Base-by-base conservation (phyloP, 2,888 invertebrate species). In the Ichneumoninae sp. region DNA sequence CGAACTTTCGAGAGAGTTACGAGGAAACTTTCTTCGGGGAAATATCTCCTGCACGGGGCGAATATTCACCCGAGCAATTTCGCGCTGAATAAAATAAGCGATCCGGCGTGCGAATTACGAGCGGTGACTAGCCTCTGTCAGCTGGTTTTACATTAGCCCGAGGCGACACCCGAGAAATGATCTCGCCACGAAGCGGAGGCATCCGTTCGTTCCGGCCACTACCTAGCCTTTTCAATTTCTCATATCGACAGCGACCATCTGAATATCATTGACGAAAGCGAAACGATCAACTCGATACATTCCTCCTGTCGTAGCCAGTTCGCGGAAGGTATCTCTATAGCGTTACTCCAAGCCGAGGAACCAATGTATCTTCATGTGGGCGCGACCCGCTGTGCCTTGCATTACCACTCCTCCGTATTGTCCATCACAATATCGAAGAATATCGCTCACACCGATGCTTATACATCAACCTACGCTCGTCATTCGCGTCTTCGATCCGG, bases 391-490 rank as follows among this genome's bases (percentile, higher is more conserved):
- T 84, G 30, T 62, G 76, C 57, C 26, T 57, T 72, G 69, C 74
- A 69, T 74, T 80, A 89, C 88, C 89, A 88, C 89, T 86, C 88
- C 89, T 87, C 87, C 81, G 76, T 88, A 88, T 90, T 90, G 87
- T 89, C 86, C 87, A 82, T 84, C 80, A 78, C 86, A 84, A 88
- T 88, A 89, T 90, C 86, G 84, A 86, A 86, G 87, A 85, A 85
- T 77, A 87, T 77, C 79, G 83, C 62, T 75, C 78, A 76, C 50
- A 47, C 74, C 47, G 69, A 74, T 70, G 47, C 66, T 82, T 71
- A 69, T 71, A 77, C 76, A 79, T 80, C 69, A 76, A 52, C 72
- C 80, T 68, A 71, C 80, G 65, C 19, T 30, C 30, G 3, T 62
- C 30, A 16, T 62, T 62, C 33, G 16, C 33, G 62, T 62, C 68